Conservation (phyloP, 92 coral and sea anemone genomes). For the Porites lobata region DNA sequence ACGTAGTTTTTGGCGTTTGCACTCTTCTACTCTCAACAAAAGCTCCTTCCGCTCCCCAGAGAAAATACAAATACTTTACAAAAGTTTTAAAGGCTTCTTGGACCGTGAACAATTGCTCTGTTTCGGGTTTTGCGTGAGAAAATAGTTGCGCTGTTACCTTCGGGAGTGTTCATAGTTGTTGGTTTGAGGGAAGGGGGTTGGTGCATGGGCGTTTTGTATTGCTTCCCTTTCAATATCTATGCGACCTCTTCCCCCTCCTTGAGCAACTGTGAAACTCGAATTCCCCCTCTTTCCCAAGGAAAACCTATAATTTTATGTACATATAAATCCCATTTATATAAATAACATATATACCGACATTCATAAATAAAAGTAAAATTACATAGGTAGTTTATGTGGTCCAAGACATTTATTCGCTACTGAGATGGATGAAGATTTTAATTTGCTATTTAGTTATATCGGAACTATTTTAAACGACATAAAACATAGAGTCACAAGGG, state of each 20-base stretch:
- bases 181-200: conserved; percentile 13
- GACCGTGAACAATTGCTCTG: no score
- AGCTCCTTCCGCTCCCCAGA: no score
- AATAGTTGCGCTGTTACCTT: no score
- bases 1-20: not conserved
- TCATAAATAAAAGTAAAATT: not conserved
- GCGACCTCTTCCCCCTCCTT: conserved; percentile 20
- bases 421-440: conserved; percentile 3
- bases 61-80: no score
- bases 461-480: conserved; percentile 14
- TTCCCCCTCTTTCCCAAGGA: conserved; percentile 12
- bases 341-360: not conserved
- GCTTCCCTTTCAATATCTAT: conserved; percentile 13
- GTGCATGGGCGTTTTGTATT: conserved; percentile 15
- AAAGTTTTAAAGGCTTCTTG: no score
- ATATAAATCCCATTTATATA: not conserved
- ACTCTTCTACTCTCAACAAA: no score
- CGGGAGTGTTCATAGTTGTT: not conserved
- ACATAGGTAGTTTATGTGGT: not conserved
- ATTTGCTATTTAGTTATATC: conserved; percentile 9
- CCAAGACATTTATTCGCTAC: no score
- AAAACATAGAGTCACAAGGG: conserved; percentile 19
- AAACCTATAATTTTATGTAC: conserved; percentile 3
- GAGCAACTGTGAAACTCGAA: conserved; percentile 17
- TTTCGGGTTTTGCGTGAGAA: no score